A percentile compares a stretch with the other conserved stretches of the same genome.
Conservation (phyloP, 2,797 vertebrate species). For the Phylloscopus collybita region DNA sequence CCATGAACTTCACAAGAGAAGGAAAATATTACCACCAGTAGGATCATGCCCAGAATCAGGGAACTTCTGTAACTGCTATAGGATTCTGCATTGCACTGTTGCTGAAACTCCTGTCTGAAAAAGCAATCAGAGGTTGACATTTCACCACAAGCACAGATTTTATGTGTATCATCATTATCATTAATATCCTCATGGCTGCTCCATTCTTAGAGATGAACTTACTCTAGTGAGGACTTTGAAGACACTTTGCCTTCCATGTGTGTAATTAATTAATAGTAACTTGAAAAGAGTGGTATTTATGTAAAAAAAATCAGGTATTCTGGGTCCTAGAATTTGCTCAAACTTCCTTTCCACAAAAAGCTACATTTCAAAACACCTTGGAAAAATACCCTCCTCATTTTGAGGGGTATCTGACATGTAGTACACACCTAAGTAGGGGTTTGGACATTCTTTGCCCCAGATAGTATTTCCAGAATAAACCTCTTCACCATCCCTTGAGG, state of each 20-base stretch:
- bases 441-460: neutral
- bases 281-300: neutral
- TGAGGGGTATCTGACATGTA: neutral
- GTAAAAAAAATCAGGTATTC: neutral
- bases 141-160: neutral
- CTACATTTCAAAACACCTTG: neutral
- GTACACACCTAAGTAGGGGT: neutral
- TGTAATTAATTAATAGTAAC: neutral
- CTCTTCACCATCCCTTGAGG: neutral
- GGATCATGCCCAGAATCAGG: neutral
- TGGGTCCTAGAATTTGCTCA: neutral
- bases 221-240: neutral
- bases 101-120: neutral
- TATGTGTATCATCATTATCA: neutral
- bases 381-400: neutral
- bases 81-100: neutral
- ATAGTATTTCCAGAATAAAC: neutral
- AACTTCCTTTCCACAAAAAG: neutral
- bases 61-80: neutral
- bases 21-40: neutral
- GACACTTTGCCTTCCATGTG: neutral
- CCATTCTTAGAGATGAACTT: neutral
- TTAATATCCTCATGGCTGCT: neutral
- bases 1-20: neutral
- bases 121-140: neutral